Conservation (phyloP, 1,140 invertebrate species). For the Triops cancriformis region DNA sequence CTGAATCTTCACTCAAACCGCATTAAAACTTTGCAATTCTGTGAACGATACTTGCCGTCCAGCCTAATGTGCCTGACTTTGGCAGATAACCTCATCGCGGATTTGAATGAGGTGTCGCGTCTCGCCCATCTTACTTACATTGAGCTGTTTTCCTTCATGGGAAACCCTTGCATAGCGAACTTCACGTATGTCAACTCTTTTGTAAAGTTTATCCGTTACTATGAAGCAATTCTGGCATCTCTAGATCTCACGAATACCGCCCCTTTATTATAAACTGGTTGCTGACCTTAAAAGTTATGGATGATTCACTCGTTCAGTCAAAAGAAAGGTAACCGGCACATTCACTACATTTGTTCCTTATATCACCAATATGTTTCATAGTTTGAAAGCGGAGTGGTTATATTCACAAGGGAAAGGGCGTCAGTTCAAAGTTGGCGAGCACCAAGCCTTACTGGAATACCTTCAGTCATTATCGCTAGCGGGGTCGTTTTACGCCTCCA, state of each 20-base stretch:
- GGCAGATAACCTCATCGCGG: conserved; percentile 71
- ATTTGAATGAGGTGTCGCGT: conserved; percentile 78
- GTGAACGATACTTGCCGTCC: conserved; percentile 68
- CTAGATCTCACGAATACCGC: conserved; percentile 79
- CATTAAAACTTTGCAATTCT: conserved; percentile 66
- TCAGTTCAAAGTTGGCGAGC: conserved; percentile 75
- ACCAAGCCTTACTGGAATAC: conserved; percentile 70
- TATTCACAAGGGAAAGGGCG: conserved; percentile 85
- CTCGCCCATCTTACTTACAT: conserved; percentile 63
- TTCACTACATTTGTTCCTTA: no score
- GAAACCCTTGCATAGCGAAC: conserved; percentile 69
- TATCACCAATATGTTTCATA: conserved; percentile 45
- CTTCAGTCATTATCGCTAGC: conserved; percentile 38
- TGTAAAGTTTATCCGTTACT: neutral
- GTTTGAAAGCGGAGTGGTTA: conserved; percentile 88
- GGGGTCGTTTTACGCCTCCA: conserved; percentile 35
- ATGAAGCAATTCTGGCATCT: conserved; percentile 31
- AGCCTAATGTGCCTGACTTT: conserved; percentile 66
- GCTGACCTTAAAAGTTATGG: conserved; percentile 72
- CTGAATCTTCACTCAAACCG: conserved; percentile 77
- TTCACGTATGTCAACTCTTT: neutral
- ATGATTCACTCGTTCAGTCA: conserved; percentile 77
- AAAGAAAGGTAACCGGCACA: conserved; percentile 79
- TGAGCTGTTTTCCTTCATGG: conserved; percentile 69
- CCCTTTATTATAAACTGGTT: conserved; percentile 91